Conservation (phyloP, 2,113 vertebrate genomes). For the Osmerus mordax region DNA sequence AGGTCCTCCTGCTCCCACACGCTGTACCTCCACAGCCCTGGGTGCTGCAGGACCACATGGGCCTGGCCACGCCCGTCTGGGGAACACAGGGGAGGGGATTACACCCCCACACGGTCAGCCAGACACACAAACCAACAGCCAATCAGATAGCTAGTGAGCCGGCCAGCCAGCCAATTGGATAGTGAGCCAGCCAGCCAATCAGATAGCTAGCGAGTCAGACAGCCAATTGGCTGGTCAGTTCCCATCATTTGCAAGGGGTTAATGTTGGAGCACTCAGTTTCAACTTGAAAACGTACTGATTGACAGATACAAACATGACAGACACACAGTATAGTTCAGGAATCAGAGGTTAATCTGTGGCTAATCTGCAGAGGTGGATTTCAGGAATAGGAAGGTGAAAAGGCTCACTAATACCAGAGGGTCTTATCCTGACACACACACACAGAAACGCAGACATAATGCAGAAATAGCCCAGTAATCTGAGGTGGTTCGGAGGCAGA, state of each 20-base stretch:
- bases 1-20: constrained; percentile 58
- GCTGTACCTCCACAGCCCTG: constrained; percentile 57
- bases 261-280: not conserved
- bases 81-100: not conserved
- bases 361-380: constrained; percentile 10
- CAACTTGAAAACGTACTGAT: not conserved
- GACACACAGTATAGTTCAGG: constrained; percentile 2
- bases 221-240: no score
- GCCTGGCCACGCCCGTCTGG: constrained; percentile 30
- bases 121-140: not conserved
- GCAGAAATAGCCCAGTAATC: not conserved
- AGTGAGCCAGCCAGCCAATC: no score
- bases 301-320: constrained; percentile 6
- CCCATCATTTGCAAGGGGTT: no score
- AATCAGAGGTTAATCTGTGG: constrained; percentile 1
- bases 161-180: no score
- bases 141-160: no score
- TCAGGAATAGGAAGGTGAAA: constrained; percentile 29
- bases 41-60: constrained; percentile 34
- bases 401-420: constrained; percentile 13
- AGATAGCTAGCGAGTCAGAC: no score
- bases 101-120: not conserved
- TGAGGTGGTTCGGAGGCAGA: not conserved
- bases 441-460: not conserved
- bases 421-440: constrained; percentile 38